Percentiles rank a stretch among this genome's conserved stretches.
phyloP scores from a whole-genome alignment of 1,140 invertebrate genomes.

The Pachyrhynchus sulphureomaculatus region DNA sequence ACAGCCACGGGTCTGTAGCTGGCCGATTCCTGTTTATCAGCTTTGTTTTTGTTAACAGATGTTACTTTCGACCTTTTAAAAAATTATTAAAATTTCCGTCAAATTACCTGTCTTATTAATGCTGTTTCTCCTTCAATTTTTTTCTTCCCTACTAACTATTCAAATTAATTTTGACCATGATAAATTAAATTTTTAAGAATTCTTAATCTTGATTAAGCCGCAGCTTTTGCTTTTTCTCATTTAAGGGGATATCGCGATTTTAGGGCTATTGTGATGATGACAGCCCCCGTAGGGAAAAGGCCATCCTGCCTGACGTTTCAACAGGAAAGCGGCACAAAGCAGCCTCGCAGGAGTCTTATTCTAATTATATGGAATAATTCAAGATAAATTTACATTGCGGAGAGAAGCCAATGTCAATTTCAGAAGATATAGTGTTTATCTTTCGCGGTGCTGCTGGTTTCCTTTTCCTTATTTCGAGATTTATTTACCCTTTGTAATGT shows the following conservation, averaged over 20 bases:
- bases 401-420: conserved; percentile 25
- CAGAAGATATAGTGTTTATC: conserved; percentile 32
- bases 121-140: too few species aligned
- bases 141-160: too few species aligned
- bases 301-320: conserved; percentile 13
- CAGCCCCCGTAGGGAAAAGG: conserved; percentile 23
- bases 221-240: not conserved
- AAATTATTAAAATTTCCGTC: too few species aligned
- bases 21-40: too few species aligned
- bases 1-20: too few species aligned
- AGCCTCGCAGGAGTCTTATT: conserved; percentile 26
- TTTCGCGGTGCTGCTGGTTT: conserved; percentile 23
- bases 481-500: conserved; percentile 31
- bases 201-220: not conserved
- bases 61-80: too few species aligned
- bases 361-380: conserved; percentile 37
- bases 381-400: conserved; percentile 32
- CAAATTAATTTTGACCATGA: too few species aligned
- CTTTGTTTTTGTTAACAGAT: too few species aligned
- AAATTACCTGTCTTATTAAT: too few species aligned
- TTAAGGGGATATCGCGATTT: not conserved
- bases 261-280: conserved; percentile 19
- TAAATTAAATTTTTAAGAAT: too few species aligned
- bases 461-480: conserved; percentile 26
- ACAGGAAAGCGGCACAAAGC: conserved; percentile 15